Evolutionary conservation across 2,113 vertebrate species (phyloP), one percentile per base, ranked within the genome.

Genomic region (Chionomys nivalis): DNA sequence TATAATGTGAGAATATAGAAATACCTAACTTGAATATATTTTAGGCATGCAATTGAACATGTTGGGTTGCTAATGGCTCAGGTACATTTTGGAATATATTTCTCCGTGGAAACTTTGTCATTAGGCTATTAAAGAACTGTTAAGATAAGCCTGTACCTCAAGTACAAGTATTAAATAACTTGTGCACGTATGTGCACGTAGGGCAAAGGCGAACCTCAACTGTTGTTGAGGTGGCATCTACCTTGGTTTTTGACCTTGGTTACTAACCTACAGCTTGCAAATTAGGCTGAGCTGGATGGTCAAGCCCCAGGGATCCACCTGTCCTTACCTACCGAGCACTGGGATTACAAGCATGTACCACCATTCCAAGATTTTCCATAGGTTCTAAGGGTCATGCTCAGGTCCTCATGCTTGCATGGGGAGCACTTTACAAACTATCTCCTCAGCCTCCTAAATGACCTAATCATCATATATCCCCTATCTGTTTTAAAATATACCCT

Each of bases 41-140:
- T 92, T 58, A 96, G 31, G 63, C 42, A 90, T 87, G 24, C 13
- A 63, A 58, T n/a, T 87, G 68, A 89, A 94, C 3, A 47, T 70
- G 28, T 21, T 92, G 8, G 82, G 7, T 58, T 90, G 21, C 86
- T 78, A 61, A 24, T 55, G 52, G 61, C 55, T 88, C 42, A 28
- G 42, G 36, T 73, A 47, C 72, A 83, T 47, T 94, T 87, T 93
- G 72, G 1, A 96, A 75, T 26, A 28, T 88, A 63, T 70, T 88
- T 92, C 89, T 68, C 77, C 52, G 78, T 33, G 42, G 21, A 89
- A 72, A 72, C 76, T 66, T 4, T 94, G 12, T 63, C 6, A 23
- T 28, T 88, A 82, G 16, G 55, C 87, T 93, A 87, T 55, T 90
- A 73, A 1, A 91, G 33, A 89, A 75, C 39, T 88, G 36, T 70